Conservation (phyloP, 2,888 invertebrate genomes). For the Drosophila kambysellisi region DNA sequence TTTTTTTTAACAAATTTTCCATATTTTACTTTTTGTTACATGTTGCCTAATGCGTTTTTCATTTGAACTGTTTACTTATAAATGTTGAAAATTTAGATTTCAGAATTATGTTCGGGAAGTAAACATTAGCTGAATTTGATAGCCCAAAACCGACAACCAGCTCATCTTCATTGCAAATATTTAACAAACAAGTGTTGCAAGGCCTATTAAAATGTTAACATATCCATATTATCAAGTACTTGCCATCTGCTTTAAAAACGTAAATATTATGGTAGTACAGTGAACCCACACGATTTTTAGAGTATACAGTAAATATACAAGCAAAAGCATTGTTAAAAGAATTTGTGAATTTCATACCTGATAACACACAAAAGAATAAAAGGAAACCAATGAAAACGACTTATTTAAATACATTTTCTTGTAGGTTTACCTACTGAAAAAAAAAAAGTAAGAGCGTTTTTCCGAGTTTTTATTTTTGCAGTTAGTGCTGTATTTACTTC, state of each 20-base stretch:
- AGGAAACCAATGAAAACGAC: not conserved
- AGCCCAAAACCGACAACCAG: not conserved
- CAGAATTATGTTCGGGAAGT: not conserved
- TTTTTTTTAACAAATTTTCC: not conserved
- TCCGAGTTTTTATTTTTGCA: not conserved
- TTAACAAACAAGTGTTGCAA: not conserved
- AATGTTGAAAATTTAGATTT: not conserved
- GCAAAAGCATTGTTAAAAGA: not conserved
- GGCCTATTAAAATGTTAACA: not conserved
- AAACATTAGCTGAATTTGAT: not conserved
- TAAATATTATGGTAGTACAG: not conserved
- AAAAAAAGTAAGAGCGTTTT: not conserved
- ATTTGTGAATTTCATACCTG: not conserved
- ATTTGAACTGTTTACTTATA: not conserved
- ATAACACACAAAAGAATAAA: not conserved
- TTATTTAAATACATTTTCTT: conserved; percentile 3
- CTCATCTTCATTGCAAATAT: not conserved
- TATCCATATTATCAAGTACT: not conserved
- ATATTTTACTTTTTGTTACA: not conserved
- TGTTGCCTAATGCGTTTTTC: not conserved
- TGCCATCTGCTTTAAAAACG: not conserved
- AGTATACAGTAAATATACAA: not conserved
- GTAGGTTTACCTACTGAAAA: not conserved
- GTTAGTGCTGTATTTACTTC: not conserved
- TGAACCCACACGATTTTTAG: not conserved